These are phyloP conservation scores for Meleagris gallopavo DNA, from an alignment of 2,113 vertebrate species.

Conservation along the genomic window DNA sequence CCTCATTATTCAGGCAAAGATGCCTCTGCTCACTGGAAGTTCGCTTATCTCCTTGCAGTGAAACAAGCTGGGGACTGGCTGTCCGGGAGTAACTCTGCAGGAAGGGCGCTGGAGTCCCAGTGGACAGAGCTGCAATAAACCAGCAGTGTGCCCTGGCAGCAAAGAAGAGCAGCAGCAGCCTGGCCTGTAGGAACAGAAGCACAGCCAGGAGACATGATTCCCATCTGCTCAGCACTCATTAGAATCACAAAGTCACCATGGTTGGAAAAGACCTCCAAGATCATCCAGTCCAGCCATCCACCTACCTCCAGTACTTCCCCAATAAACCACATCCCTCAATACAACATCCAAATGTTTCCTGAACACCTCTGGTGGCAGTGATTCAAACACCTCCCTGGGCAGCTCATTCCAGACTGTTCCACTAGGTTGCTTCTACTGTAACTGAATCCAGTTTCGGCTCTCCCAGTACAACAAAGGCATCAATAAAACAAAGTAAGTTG, in stretches of 20 bases:
- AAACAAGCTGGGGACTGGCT: neutral
- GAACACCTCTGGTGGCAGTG: too few species aligned
- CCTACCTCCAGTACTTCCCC: too few species aligned
- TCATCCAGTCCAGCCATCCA: too few species aligned
- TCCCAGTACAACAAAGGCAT: neutral
- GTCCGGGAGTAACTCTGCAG: neutral
- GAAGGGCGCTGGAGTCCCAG: neutral
- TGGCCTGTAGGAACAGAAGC: neutral
- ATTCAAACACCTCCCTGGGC: too few species aligned
- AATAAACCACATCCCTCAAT: too few species aligned
- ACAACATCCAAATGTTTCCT: too few species aligned
- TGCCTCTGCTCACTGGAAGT: neutral
- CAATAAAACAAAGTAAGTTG: neutral
- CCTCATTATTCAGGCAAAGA: neutral
- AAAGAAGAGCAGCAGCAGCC: neutral
- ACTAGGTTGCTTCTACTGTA: neutral
- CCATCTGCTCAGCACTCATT: neutral
- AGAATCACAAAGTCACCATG: too few species aligned
- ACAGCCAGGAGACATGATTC: neutral
- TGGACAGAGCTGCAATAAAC: accelerated
- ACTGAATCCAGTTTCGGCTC: neutral
- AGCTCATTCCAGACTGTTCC: too few species aligned
- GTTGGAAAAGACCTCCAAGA: too few species aligned
- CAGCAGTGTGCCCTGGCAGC: neutral
- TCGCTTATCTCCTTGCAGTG: neutral